A percentile compares a stretch with the other conserved stretches of the same genome.
phyloP scores from a whole-genome alignment of 2,888 invertebrate species.

The Helicoverpa assulta region DNA sequence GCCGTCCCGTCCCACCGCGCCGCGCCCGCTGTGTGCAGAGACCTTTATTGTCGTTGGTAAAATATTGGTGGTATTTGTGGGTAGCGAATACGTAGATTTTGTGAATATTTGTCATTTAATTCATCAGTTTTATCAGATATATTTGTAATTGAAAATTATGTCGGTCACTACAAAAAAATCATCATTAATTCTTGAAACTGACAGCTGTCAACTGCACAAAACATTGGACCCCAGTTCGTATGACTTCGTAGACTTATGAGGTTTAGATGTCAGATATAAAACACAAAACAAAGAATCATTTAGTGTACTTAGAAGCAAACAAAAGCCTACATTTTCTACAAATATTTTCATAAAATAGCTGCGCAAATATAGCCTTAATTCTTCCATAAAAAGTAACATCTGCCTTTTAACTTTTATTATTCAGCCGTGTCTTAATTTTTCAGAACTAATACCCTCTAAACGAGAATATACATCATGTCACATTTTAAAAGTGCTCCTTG shows the following conservation, averaged over 20 bases:
- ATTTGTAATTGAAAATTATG: too few species aligned
- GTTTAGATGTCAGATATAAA: too few species aligned
- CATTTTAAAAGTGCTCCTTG: slow-evolving; percentile 44
- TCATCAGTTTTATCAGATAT: too few species aligned
- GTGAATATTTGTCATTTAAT: neutral
- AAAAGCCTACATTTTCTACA: neutral
- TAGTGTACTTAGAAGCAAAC: neutral
- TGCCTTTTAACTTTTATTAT: slow-evolving; percentile 29
- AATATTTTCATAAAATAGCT: slow-evolving; percentile 3
- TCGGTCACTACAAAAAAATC: too few species aligned
- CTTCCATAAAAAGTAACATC: slow-evolving; percentile 20
- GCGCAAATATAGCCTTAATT: slow-evolving; percentile 2
- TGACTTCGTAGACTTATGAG: too few species aligned
- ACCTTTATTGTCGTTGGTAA: slow-evolving; percentile 6
- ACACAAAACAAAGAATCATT: too few species aligned
- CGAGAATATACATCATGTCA: slow-evolving; percentile 52
- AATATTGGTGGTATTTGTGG: neutral
- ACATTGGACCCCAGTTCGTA: too few species aligned
- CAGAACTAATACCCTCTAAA: slow-evolving; percentile 44
- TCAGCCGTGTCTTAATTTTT: slow-evolving; percentile 38
- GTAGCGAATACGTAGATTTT: neutral
- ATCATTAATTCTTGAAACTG: too few species aligned
- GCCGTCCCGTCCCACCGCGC: too few species aligned
- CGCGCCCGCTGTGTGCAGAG: too few species aligned
- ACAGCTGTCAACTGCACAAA: too few species aligned